These are phyloP conservation scores for Papilio aristodemus DNA, from an alignment of 1,140 invertebrate species.

Conservation along the genomic window DNA sequence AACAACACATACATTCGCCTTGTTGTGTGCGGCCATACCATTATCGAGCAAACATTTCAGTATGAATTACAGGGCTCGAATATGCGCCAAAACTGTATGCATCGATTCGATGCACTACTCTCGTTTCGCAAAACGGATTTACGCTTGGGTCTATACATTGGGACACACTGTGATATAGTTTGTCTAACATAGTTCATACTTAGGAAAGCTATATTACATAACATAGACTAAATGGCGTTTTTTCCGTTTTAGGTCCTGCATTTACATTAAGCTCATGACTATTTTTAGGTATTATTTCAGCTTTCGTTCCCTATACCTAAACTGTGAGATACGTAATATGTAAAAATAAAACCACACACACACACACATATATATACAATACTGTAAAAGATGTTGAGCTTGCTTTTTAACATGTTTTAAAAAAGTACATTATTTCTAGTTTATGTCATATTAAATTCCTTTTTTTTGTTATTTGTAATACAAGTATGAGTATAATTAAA, in stretches of 20 bases:
- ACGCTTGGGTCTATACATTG: conserved; percentile 50
- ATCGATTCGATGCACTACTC: conserved; percentile 51
- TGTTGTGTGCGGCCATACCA: conserved; percentile 25
- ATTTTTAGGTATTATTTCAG: too few species aligned
- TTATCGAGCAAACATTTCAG: conserved; percentile 38
- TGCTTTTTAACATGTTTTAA: too few species aligned
- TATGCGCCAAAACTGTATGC: conserved; percentile 52
- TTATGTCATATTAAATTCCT: background rate
- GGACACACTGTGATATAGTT: conserved; percentile 35
- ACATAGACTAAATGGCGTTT: too few species aligned
- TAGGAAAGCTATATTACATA: too few species aligned
- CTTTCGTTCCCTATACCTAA: too few species aligned
- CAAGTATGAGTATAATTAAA: conserved; percentile 25
- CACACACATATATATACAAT: too few species aligned
- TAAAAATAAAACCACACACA: too few species aligned
- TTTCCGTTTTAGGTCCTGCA: too few species aligned
- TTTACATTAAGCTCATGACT: too few species aligned
- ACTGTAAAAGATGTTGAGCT: too few species aligned
- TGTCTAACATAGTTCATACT: background rate
- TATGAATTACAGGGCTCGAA: conserved; percentile 46
- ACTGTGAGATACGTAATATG: too few species aligned
- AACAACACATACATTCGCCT: conserved; percentile 5
- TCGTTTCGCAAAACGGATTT: conserved; percentile 56
- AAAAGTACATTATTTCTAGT: too few species aligned
- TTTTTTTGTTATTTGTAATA: background rate